phyloP scores from a whole-genome alignment of 2,888 invertebrate species.

The Caenorhabditis doughertyi region DNA sequence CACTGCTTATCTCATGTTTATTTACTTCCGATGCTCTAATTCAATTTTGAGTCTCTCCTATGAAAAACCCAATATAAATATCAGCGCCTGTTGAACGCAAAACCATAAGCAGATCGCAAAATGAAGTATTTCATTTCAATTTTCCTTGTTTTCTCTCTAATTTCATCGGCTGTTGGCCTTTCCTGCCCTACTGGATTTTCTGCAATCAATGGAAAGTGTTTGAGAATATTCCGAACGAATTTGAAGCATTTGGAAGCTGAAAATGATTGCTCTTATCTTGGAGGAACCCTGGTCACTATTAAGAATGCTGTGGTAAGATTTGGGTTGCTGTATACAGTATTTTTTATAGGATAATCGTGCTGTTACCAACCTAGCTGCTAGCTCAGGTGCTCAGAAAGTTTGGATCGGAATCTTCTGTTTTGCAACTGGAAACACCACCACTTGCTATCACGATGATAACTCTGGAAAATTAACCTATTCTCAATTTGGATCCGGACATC shows the following conservation, averaged over 20 bases:
- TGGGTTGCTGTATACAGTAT: too few species aligned
- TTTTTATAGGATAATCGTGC: conserved; percentile 42
- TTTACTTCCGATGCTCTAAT: too few species aligned
- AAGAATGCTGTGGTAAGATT: conserved; percentile 25
- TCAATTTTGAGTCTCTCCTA: too few species aligned
- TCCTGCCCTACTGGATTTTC: conserved; percentile 12
- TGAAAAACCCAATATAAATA: too few species aligned
- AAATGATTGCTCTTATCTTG: conserved; percentile 6
- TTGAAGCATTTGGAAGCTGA: conserved; percentile 26
- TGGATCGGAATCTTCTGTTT: conserved; percentile 44
- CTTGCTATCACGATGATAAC: conserved; percentile 29
- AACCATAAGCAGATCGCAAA: too few species aligned
- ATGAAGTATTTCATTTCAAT: neutral
- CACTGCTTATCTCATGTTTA: too few species aligned
- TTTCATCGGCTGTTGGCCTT: neutral
- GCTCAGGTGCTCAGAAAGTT: neutral
- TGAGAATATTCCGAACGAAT: neutral
- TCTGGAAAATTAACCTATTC: conserved; percentile 15
- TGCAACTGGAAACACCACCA: neutral
- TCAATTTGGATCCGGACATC: conserved; percentile 13
- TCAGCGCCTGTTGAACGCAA: too few species aligned
- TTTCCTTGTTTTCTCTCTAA: neutral
- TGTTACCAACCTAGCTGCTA: conserved; percentile 3
- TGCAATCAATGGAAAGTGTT: conserved; percentile 10
- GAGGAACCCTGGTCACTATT: conserved; percentile 29